Evolutionary conservation across 2,888 invertebrate species (phyloP).

Genomic region (Microctonus aethiopoides): DNA sequence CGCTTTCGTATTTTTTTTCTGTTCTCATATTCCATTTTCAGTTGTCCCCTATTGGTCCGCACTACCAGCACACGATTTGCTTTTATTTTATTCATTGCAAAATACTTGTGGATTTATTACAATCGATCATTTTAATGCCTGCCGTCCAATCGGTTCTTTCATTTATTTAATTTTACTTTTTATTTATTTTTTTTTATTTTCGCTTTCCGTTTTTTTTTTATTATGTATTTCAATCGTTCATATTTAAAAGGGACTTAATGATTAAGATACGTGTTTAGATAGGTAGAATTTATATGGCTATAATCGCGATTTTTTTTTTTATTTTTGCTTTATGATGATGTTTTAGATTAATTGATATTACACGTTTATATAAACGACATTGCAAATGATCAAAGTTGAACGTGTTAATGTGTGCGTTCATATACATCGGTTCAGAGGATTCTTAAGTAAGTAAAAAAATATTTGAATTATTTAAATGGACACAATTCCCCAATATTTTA

Average conservation of each 20-base stretch:
- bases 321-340: conserved; percentile 6
- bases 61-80: conserved; percentile 61
- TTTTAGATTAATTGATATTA: neutral
- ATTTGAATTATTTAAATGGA: neutral
- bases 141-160: conserved; percentile 62
- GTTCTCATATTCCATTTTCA: conserved; percentile 48
- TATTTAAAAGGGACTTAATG: conserved; percentile 32
- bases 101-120: conserved; percentile 53
- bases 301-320: conserved; percentile 10
- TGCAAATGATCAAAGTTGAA: conserved; percentile 39
- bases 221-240: conserved; percentile 26
- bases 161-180: conserved; percentile 34
- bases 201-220: conserved; percentile 16
- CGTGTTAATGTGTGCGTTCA: neutral
- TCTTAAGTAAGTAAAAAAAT: neutral
- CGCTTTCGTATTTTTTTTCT: conserved; percentile 31
- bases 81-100: conserved; percentile 52
- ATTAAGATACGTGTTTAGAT: conserved; percentile 21
- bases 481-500: conserved; percentile 10
- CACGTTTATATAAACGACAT: conserved; percentile 37
- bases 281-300: conserved; percentile 5
- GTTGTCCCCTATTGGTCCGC: conserved; percentile 65
- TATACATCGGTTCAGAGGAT: conserved; percentile 22
- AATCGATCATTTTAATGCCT: conserved; percentile 60
- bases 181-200: conserved; percentile 16